Evolutionary conservation across 2,113 vertebrate genomes (phyloP).

Genomic region (Tupaia chinensis): DNA sequence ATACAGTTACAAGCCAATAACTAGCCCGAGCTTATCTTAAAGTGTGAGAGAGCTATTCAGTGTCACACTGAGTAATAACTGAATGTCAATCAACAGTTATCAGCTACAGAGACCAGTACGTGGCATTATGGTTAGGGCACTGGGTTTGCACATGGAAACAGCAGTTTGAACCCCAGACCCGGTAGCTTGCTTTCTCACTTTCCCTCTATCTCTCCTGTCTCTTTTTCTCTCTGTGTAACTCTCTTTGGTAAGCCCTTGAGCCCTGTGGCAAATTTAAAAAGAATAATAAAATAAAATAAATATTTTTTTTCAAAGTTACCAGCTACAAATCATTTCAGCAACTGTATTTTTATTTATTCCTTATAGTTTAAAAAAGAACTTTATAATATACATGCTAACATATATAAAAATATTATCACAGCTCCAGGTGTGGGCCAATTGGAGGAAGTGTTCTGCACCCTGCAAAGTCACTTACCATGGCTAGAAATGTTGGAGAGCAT

Average conservation of each 20-base stretch:
- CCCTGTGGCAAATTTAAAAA: too few relatives aligned
- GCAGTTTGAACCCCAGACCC: too few relatives aligned
- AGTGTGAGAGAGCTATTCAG: neutral
- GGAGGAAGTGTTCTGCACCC: fast-evolving
- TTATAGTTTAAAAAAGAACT: neutral
- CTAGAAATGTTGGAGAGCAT: neutral
- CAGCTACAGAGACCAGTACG: too few relatives aligned
- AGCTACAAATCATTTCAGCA: neutral
- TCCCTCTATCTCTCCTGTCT: too few relatives aligned
- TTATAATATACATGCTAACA: neutral
- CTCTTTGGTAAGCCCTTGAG: too few relatives aligned
- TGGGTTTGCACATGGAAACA: too few relatives aligned
- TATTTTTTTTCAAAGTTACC: neutral
- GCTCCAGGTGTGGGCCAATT: neutral
- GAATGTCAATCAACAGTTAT: neutral
- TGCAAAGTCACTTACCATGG: neutral
- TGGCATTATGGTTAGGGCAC: too few relatives aligned
- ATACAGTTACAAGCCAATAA: neutral
- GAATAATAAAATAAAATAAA: too few relatives aligned
- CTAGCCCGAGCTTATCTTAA: neutral
- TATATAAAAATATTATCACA: neutral
- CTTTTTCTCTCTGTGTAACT: too few relatives aligned
- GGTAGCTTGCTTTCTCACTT: too few relatives aligned
- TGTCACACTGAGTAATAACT: neutral
- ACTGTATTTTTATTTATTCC: neutral